A percentile compares a stretch with the other conserved stretches of the same genome.
Evolutionary conservation across 2,113 vertebrate species (phyloP).

Genomic region (Pseudorhombus dupliciocellatus): DNA sequence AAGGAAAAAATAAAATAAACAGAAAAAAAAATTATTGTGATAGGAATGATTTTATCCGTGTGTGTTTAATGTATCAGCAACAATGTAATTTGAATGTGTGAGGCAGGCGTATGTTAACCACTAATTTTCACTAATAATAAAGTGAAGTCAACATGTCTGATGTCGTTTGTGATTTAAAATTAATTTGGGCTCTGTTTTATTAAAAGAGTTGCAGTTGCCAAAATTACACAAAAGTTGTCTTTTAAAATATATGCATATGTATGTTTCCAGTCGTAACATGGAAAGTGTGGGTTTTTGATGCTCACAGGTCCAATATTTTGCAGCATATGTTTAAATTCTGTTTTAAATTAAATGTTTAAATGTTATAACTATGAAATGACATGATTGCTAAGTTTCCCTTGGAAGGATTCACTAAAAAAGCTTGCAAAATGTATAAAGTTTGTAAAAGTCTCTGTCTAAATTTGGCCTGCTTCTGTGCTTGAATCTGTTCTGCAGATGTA

Average conservation of each 20-base stretch:
- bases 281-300: slow-evolving; percentile 24
- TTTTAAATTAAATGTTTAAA: slow-evolving; percentile 47
- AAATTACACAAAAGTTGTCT: slow-evolving; percentile 16
- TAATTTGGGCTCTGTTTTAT: slow-evolving; percentile 47
- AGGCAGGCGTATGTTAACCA: not conserved
- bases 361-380: slow-evolving; percentile 40
- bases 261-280: slow-evolving; percentile 41
- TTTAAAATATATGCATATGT: not conserved
- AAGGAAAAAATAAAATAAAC: not conserved
- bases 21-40: slow-evolving; percentile 11
- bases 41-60: not conserved
- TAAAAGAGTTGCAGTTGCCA: slow-evolving; percentile 44
- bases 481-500: slow-evolving; percentile 44
- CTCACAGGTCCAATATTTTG: slow-evolving; percentile 24
- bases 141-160: slow-evolving; percentile 16
- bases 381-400: slow-evolving; percentile 47
- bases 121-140: slow-evolving; percentile 3
- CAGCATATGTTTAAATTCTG: slow-evolving; percentile 42
- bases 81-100: not conserved
- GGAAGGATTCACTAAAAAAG: slow-evolving; percentile 36
- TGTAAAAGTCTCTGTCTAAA: slow-evolving; percentile 41
- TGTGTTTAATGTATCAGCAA: not conserved
- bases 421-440: slow-evolving; percentile 40
- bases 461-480: slow-evolving; percentile 41
- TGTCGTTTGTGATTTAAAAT: slow-evolving; percentile 35